These are phyloP conservation scores for Brachionus paranguensis DNA, from an alignment of 1,140 invertebrate genomes.

Conservation along the genomic window DNA sequence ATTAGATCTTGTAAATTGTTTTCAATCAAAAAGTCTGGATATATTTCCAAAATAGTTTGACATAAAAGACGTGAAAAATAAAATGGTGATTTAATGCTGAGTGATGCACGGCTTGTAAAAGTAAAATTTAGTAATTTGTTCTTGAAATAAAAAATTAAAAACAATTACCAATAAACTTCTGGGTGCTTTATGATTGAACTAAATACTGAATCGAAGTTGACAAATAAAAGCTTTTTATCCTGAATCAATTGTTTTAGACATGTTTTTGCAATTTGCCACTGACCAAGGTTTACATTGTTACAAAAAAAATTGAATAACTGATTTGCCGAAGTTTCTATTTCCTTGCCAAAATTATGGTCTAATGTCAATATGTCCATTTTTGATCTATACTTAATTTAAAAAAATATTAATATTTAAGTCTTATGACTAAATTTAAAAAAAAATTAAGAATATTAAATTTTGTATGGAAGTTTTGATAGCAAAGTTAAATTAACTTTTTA, in stretches of 20 bases:
- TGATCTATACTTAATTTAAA: not conserved
- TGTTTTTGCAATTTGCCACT: slow-evolving; percentile 51
- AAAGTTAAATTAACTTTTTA: too few species aligned
- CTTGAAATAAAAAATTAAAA: not conserved
- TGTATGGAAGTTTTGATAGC: too few species aligned
- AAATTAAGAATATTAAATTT: too few species aligned
- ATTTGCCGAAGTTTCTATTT: slow-evolving; percentile 43
- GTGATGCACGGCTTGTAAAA: not conserved
- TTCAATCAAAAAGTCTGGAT: not conserved
- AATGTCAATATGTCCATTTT: slow-evolving; percentile 10
- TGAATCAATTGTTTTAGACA: slow-evolving; percentile 44
- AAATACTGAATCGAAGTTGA: not conserved
- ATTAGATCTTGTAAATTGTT: not conserved
- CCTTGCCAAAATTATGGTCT: slow-evolving; percentile 41
- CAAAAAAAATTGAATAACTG: slow-evolving; percentile 49
- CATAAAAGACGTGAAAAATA: not conserved
- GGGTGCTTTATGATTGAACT: not conserved
- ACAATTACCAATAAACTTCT: not conserved
- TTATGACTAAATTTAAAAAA: not conserved
- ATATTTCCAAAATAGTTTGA: not conserved
- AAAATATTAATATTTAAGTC: not conserved
- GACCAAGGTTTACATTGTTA: slow-evolving; percentile 50
- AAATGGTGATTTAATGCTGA: not conserved
- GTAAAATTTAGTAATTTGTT: not conserved
- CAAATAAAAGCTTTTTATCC: not conserved